Conservation (phyloP, 2,797 vertebrate genomes). For the Ataeniobius toweri region DNA sequence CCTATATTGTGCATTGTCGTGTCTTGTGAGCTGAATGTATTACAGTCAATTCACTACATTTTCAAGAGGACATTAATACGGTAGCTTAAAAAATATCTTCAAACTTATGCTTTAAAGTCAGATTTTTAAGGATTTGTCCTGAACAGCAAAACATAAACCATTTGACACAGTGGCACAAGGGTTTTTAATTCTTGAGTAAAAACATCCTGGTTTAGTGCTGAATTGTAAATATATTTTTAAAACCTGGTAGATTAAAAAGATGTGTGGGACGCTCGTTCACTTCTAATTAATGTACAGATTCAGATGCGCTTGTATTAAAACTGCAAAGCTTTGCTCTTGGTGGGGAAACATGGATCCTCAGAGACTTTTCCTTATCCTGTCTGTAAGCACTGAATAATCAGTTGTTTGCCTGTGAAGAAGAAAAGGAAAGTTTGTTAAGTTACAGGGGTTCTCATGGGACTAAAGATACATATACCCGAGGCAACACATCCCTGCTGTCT, state of each 20-base stretch:
- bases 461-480: slow-evolving; percentile 9
- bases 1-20: no score
- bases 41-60: no score
- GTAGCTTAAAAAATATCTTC: neutral
- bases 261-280: neutral
- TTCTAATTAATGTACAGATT: slow-evolving; percentile 34
- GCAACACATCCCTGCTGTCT: slow-evolving; percentile 15
- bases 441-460: slow-evolving; percentile 42
- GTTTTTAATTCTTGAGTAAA: neutral
- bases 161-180: no score
- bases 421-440: slow-evolving; percentile 52
- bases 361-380: slow-evolving; percentile 52
- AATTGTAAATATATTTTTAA: slow-evolving; percentile 7
- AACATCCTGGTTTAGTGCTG: neutral
- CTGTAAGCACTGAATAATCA: slow-evolving; percentile 62
- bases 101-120: neutral
- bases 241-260: slow-evolving; percentile 6
- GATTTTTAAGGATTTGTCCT: neutral
- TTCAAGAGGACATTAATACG: no score
- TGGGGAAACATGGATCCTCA: slow-evolving; percentile 44
- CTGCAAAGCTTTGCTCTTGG: slow-evolving; percentile 38
- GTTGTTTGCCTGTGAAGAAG: slow-evolving; percentile 51
- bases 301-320: slow-evolving; percentile 39
- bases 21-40: no score
- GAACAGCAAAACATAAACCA: neutral